Evolutionary conservation across 1,140 invertebrate species (phyloP), one percentile per base, ranked within the genome.

Genomic region (Drosophila parvula): DNA sequence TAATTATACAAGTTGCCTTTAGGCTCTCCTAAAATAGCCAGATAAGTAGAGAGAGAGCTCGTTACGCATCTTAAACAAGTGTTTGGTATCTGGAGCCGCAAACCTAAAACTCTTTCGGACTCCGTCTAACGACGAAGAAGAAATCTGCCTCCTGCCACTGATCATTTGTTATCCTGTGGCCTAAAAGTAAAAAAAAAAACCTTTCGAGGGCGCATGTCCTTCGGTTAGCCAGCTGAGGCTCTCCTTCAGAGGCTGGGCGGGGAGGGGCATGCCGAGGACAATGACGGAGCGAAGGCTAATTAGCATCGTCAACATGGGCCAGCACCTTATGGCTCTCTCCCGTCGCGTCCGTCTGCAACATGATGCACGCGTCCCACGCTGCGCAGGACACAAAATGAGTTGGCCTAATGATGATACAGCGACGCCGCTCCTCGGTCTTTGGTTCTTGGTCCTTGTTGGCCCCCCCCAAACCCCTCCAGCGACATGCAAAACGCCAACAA

Each of bases 401-500:
- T 59, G 36, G 41, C 73, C 71, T 76, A 76, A 76, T 76, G 74
- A 76, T 76, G 61, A 59, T 67, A 67, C 59, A 51, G 18, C 71
- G n/a, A n/a, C n/a, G 18, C 14, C n/a, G 10, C 9, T 28, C 27
- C 14, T 10, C 0, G 40, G 4, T 8, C 18, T 5, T 7, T 3
- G 41, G 1, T 11, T 28, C 14, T 11, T 10, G 2, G 1, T 0
- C 2, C 36, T 22, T 22, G 22, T 3, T 3, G 3, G 22, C 22
- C 3, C 6, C 1, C 1, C 3, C 2, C 12, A n/a, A n/a, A n/a
- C 7, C 34, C 28, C n/a, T 10, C 38, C 3, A 48, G 28, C 56
- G 10, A 40, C 75, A 79, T 68, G 76, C 67, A 62, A 83, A 73
- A 73, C 53, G 61, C 61, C 58, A 67, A 79, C 79, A 88, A 76